Base-by-base conservation (phyloP, 2,113 vertebrate species). In the Cranoglanis bouderius region DNA sequence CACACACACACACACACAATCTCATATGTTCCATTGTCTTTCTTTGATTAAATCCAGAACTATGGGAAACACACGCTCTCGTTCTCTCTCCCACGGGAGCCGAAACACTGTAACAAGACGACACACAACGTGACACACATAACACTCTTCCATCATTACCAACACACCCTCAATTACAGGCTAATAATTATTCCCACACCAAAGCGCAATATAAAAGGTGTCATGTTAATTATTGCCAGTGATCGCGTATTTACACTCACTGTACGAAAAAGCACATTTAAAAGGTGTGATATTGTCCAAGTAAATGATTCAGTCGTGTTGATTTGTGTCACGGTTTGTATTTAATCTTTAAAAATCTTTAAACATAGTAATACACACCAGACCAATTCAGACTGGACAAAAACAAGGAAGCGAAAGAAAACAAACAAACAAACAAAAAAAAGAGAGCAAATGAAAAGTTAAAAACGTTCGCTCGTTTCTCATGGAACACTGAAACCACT, bases 401-500 rank as follows among this genome's bases (percentile, higher is more conserved):
- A 87, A 87, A 88, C 65, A 85, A 46, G 63, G 74, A 65, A 70
- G 61, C 49, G 65, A 82, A 78, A 70, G 70, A 63, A 89, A 81
- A 86, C 70, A 78, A 81, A 32, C 88, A 88, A 91, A 90, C 89
- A 5, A 18, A 65, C 3, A 35, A 2, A n/a, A 29, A 3, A 6
- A 9, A 70, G 19, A n/a, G 14, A 38, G 90, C 74, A 82, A 74
- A 85, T 55, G 87, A 88, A 92, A 43, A 43, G 87, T 94, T 91
- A 88, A 94, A 92, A 72, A 86, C 70, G 12, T 6, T 57, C 90
- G 91, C 90, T 94, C 59, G 86, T 94, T 95, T 95, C 94, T 95
- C 94, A 95, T 93, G 92, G 91, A 89, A 86, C 95, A 94, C 93
- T 92, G 87, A 89, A 87, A 85, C 89, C 91, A 90, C 87, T 92